Evolutionary conservation across 2,888 invertebrate species (phyloP), one percentile per base, ranked within the genome.

Genomic region (Eubasilissa splendida): DNA sequence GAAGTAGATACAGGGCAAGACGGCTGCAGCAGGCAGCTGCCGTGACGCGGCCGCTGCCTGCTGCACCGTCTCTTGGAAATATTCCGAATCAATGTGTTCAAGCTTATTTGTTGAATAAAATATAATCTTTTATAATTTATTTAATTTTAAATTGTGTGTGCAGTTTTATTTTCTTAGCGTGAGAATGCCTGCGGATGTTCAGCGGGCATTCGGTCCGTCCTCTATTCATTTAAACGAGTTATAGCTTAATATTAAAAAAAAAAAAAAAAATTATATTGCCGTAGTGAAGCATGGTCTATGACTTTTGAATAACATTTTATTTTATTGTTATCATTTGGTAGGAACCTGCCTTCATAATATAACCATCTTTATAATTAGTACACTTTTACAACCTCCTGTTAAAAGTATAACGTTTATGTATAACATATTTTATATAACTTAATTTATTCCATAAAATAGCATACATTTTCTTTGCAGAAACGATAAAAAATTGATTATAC

Each of bases 151-250:
- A 60, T 71, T 79, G 77, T 83, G 77, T 81, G 81, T 79, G 80
- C 80, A 74, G 60, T 82, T 78, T 73, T 76, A 68, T 77, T 83
- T 80, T 83, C 73, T 78, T 77, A 82, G 78, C 80, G 82, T 84
- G 84, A 66, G 84, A 83, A 75, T 82, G 76, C 80, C 82, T n/a
- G 71, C 12, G 31, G 14, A 60, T 60, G 65, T 65, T 65, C 31
- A 5, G 31, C 33, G 11, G 31, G 12, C 11, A 33, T 12, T 42
- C 33, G 12, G 33, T 65, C 33, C 33, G 65, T 10, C 33, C 14
- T 60, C 60, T n/a, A n/a, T 14, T 60, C n/a, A 60, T 42, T 42
- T 5, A 42, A 42, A 42, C 2, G 42, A 42, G 42, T 42, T 42
- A 42, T 42, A 42, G 42, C 42, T 42, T 42, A 42, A 50, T 68